Evolutionary conservation across 2,113 vertebrate species (phyloP), one percentile per base, ranked within the genome.

Genomic region (Paedocypris sp.): DNA sequence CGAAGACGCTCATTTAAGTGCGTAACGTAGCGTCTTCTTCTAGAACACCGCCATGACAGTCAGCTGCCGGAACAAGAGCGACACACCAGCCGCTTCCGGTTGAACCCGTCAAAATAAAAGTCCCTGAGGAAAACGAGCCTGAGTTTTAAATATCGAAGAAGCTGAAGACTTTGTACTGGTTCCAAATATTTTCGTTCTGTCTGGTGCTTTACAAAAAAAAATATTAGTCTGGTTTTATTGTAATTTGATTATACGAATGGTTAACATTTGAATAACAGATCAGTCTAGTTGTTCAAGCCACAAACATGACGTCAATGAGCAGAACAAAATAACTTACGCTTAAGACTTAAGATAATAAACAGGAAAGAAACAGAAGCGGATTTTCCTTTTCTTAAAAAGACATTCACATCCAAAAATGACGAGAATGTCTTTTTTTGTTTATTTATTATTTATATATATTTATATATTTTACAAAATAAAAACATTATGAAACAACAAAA

Each of bases 391-490:
- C n/a, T n/a, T 79, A 71, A 79, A 76, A 73, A 82, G 82, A 83
- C 80, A 83, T 85, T 82, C 76, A 82, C 84, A 84, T 86, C 80
- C 76, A 80, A 85, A 56, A 86, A 80, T 83, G 78, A 87, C 83
- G 83, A 83, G 82, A 85, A 87, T 80, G 82, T 80, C 79, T 81
- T 82, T 82, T 77, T 79, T 66, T 75, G 72, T 84, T 85, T 86
- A 83, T 83, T 85, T 85, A 81, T 76, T 81, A 84, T 82, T 83
- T 87, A 86, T 85, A 84, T 84, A 85, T 83, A 86, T 81, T 64
- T 68, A 71, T 59, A 81, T 59, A 64, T 82, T 85, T 86, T 85
- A 80, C 84, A 86, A 83, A 84, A 80, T 80, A 85, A 83, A 81
- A 78, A 75, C 60, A 77, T 54, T 71, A 82, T 76, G 62, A 75